Base-by-base conservation (phyloP, 2,797 vertebrate genomes). In the Triplophysa bombifrons region DNA sequence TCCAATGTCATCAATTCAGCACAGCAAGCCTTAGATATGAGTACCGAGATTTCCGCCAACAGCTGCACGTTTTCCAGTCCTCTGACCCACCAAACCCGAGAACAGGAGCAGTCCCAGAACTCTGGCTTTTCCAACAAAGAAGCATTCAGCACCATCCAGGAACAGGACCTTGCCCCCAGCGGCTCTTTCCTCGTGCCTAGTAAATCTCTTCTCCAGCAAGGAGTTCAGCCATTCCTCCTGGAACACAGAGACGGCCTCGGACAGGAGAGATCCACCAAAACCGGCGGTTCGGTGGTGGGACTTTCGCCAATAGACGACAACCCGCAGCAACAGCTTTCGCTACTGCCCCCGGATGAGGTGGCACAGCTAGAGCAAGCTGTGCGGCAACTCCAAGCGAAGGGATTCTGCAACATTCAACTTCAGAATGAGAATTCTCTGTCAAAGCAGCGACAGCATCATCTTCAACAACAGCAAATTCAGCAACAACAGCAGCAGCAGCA, bases 351-450 rank as follows among this genome's bases (percentile, higher is more conserved):
- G 1, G 94, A 96, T 7, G 93, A 92, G 0, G 96, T 98, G 78
- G 95, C 94, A 34, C 96, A 98, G 89, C 91, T 99, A 22, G 97
- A 99, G 88, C 97, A 94, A 84, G 96, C 96, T 0, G 96, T 99
- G 80, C 95, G 97, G 80, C 97, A 98, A 61, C 93, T 99, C 74
- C 97, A 98, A 83, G 95, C 96, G 2, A 95, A 96, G 64, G 96
- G 89, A 61, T 98, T 93, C 81, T 94, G 93, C 82, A 96, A 88
- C 12, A 90, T 98, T 87, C 94, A 96, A 51, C 95, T 97, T 53
- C 97, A 98, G 85, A 89, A 96, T 63, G 91, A 98, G 85, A 96
- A 95, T 87, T 91, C 96, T 2, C 85, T 93, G 51, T 82, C 86
- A n/a, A 91, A 93, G 84, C 93, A 93, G 78, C 92, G 92, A 82